Base-by-base conservation (phyloP, 2,888 invertebrate species). In the Bellardia pandia region DNA sequence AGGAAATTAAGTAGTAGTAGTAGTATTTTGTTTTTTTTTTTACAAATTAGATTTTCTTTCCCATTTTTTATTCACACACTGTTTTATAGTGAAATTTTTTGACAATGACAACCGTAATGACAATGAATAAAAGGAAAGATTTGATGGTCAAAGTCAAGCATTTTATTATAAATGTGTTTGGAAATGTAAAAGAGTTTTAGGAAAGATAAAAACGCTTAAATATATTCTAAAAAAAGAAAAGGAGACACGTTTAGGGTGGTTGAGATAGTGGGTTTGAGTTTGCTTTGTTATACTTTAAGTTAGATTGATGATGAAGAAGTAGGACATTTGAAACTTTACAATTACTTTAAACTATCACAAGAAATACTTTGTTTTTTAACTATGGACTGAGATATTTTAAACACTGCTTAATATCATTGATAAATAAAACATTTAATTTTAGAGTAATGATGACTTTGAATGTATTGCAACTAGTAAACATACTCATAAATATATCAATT, bases 1-100 rank as follows among this genome's bases (percentile, higher is more conserved):
- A 75, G 79, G 86, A 86, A 86, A 83, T 79, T 83, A 75, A 76
- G 51, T 69, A 37, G 37, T 37, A 37, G 37, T 37, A 37, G 37
- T 37, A 14, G 23, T 37, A 42, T 51, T 60, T 75, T 11, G 8
- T 51, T 4, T 33, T 83, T 77, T 71, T n/a, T n/a, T 76, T 64
- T 45, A 53, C 51, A 14, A 23, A 14, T 23, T 37, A 68, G 0
- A 5, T 45, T 30, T 30, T 53, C 23, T 14, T 37, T 37, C 3
- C 37, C 37, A 37, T 37, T 37, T 37, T 37, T 37, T 37, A 37
- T 37, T 37, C 37, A 37, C 37, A 2, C 51, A 16, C 68, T 23
- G 23, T 53, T 53, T 80, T 60, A 14, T 40, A 51, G 23, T 37
- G 6, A 71, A 14, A 60, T 45, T 66, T 76, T 60, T 69, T 37